Conservation (phyloP, 2,888 invertebrate species). For the Bellardia bayeri region DNA sequence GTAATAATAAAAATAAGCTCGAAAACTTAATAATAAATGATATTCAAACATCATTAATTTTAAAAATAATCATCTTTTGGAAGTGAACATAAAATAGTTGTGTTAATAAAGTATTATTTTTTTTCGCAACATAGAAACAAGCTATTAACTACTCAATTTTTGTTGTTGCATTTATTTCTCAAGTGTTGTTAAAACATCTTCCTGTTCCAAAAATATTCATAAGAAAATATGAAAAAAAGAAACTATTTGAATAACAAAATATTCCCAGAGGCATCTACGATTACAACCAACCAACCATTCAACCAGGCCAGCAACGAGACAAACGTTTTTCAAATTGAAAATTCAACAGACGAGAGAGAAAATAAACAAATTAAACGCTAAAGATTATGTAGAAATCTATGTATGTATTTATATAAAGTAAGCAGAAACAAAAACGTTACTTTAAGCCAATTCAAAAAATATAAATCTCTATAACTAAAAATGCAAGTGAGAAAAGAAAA, state of each 20-base stretch:
- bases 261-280: conserved; percentile 43
- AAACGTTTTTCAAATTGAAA: conserved; percentile 43
- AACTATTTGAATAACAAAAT: conserved; percentile 33
- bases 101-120: conserved; percentile 1
- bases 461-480: conserved; percentile 28
- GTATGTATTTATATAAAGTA: too few species aligned
- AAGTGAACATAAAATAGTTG: not conserved
- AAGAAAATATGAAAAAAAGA: conserved; percentile 17
- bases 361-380: conserved; percentile 29
- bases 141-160: conserved; percentile 33
- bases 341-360: not conserved
- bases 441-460: conserved; percentile 42
- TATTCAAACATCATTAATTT: conserved; percentile 51
- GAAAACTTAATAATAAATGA: conserved; percentile 32
- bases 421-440: conserved; percentile 20
- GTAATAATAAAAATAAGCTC: not conserved
- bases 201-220: conserved; percentile 11
- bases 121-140: not conserved
- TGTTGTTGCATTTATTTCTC: not conserved
- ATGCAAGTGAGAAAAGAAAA: conserved; percentile 11
- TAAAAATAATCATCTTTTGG: conserved; percentile 8
- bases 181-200: conserved; percentile 38
- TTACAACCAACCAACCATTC: conserved; percentile 21
- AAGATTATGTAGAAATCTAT: conserved; percentile 37
- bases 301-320: not conserved